Evolutionary conservation across 2,113 vertebrate species (phyloP), one percentile per base, ranked within the genome.

Genomic region (Daboia siamensis): DNA sequence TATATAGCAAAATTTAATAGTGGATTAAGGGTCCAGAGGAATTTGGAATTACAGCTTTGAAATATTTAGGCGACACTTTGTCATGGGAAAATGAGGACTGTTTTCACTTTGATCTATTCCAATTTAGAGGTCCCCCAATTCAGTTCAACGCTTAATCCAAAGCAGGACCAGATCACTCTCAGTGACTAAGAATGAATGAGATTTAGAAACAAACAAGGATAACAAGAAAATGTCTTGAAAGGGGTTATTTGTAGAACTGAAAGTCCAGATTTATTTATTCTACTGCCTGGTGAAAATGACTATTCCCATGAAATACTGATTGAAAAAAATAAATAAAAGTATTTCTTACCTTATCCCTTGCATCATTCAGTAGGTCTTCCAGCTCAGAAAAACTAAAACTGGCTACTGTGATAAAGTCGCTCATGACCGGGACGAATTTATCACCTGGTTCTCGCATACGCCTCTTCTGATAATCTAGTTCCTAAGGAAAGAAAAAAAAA

Each of bases 361-460:
- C 98, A 86, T 99, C 99, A 0, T 96, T 98, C 86, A 99, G 97
- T 95, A 98, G 98, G 91, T 99, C 99, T 94, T 99, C 99, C 92
- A 99, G 97, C 94, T 99, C 99, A 0, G 99, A 99, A 98, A 99
- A 99, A 96, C 99, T 99, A 97, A 99, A 99, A 95, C 99, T 99
- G 55, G 99, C 99, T 93, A 99, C 99, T 0, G 99, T 99, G 97
- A 99, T 99, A 97, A 99, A 99, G 98, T 99, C 99, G 0, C 98
- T 98, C 97, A 99, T 99, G 95, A 99, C 98, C 0, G 99, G 98
- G 94, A 99, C 98, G 48, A 99, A 99, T 94, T 98, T 99, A 96
- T 99, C 99, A 3, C 97, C 98, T 0, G 97, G 95, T 88, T 98
- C 98, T 94, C 97, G 95, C n/a, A 97, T 90, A 86, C 98, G 98